Base-by-base conservation (phyloP, 2,113 vertebrate genomes). In the Empidonax traillii region DNA sequence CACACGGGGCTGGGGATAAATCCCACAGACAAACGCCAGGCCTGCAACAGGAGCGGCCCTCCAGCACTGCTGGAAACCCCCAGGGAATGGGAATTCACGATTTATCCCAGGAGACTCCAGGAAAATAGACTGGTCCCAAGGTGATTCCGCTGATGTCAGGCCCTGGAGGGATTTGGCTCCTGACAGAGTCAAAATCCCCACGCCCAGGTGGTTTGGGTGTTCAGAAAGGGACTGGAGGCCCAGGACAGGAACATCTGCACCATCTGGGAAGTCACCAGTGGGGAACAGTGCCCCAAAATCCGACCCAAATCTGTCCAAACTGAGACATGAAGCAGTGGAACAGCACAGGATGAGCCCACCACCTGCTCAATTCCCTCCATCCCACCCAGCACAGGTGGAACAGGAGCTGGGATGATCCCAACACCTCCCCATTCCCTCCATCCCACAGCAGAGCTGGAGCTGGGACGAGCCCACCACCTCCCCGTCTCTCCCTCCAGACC, bases 71-170 rank as follows among this genome's bases (percentile, higher is more conserved):
- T 31, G 39, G 39, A 1, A 37, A 2, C 62, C 19, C 22, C 2
- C 10, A 1, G n/a, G 61, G 37, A 35, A 22, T 0, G 6, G 84
- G 55, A n/a, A 15, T 4, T 2, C 35, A 33, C 2, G 25, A 46
- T 5, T 5, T 3, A 62, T 1, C 84, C 68, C 75, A 24, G 9
- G 22, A 18, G 16, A 25, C 12, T 10, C 1, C 0, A 5, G 35
- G 49, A 14, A 52, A 58, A 84, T 2, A 19, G 6, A 13, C 1
- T 1, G 2, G 22, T 2, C 33, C 79, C 49, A 8, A 1, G 12
- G 17, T 1, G 6, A n/a, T 2, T 3, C 7, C 2, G 0, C 41
- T 20, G 23, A 33, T 37, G 69, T 12, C 18, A 13, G 23, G 43
- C 20, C 49, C 22, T 8, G 8, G n/a, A 23, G 56, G 43, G 56